Evolutionary conservation across 2,888 invertebrate species (phyloP).

Genomic region (Troilus luridus): DNA sequence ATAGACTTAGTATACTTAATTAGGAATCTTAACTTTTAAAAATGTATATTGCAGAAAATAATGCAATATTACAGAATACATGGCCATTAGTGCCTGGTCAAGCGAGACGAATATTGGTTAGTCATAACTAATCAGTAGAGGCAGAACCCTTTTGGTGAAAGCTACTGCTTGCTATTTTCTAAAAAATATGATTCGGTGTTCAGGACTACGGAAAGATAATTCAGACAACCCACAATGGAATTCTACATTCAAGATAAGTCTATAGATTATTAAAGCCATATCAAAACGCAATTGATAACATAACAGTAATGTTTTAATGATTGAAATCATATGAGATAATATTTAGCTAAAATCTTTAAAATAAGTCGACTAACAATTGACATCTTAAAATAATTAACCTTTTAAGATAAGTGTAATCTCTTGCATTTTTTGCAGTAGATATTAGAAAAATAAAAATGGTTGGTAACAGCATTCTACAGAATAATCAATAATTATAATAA

Average conservation of each 20-base stretch:
- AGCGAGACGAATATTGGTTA: neutral
- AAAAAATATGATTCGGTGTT: neutral
- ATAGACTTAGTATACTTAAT: neutral
- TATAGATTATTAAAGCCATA: neutral
- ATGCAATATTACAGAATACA: neutral
- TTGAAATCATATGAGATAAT: neutral
- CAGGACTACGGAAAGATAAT: neutral
- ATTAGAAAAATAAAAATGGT: too few relatives aligned
- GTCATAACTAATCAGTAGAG: neutral
- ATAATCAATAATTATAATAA: too few relatives aligned
- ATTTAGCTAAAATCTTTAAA: neutral
- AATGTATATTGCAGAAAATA: neutral
- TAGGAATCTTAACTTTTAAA: neutral
- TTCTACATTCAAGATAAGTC: neutral
- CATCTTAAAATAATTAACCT: too few relatives aligned
- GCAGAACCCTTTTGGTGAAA: neutral
- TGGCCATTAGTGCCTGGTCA: neutral
- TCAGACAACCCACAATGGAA: neutral
- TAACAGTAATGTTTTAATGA: too few relatives aligned
- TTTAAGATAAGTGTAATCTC: too few relatives aligned
- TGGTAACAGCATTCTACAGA: too few relatives aligned
- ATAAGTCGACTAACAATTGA: neutral
- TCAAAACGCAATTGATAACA: too few relatives aligned
- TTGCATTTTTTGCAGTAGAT: too few relatives aligned
- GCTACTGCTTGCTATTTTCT: neutral